A percentile compares a stretch with the other conserved stretches of the same genome.
Conservation (phyloP, 2,113 vertebrate species). For the Tychaedon coryphoeus region DNA sequence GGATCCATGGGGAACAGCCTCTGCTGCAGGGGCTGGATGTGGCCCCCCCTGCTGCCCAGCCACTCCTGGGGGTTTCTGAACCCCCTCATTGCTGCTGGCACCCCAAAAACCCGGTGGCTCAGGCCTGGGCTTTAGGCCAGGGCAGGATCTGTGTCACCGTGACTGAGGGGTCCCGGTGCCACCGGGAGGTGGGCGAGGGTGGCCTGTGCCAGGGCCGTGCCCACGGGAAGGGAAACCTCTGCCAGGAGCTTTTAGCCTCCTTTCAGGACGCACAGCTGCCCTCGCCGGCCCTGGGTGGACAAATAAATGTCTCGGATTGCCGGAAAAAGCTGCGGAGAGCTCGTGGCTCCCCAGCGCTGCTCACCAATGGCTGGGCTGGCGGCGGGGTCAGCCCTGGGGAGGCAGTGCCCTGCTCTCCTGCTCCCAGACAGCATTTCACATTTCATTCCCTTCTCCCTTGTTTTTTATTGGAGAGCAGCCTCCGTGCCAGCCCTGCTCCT, state of each 20-base stretch:
- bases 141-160: not conserved
- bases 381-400: not conserved
- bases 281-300: not conserved
- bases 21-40: not conserved
- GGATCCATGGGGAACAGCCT: not conserved
- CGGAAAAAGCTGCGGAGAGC: not conserved
- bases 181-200: accelerated
- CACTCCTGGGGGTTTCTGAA: not conserved
- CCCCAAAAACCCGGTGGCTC: accelerated
- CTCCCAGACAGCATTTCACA: too few relatives aligned
- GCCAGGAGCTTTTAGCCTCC: not conserved
- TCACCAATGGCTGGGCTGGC: accelerated
- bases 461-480: not conserved
- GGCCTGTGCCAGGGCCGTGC: not conserved
- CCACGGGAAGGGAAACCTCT: not conserved
- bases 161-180: accelerated
- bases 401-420: not conserved
- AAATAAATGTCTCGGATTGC: not conserved
- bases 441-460: not conserved
- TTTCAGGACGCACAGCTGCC: not conserved
- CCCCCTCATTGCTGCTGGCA: not conserved
- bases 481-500: not conserved
- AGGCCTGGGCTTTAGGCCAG: not conserved
- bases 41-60: not conserved
- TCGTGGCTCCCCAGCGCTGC: not conserved